Evolutionary conservation across 2,888 invertebrate genomes (phyloP).

Genomic region (Esperia sulphurella): DNA sequence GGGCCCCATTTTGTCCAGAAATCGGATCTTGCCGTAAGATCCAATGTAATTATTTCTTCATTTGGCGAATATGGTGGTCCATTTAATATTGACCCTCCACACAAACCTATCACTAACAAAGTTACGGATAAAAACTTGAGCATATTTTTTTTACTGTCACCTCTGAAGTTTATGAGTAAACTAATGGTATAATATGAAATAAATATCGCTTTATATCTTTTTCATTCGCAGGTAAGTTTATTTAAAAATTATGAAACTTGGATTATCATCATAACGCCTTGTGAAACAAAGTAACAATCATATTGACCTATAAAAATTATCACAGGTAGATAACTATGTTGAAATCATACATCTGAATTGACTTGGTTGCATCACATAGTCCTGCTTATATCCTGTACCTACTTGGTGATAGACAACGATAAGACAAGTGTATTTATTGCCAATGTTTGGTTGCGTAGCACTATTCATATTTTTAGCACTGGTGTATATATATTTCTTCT

Average conservation of each 20-base stretch:
- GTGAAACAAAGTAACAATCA: background rate
- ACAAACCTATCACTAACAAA: conserved; percentile 8
- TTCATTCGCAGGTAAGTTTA: background rate
- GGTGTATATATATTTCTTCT: too few species aligned
- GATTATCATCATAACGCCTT: background rate
- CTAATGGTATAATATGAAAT: background rate
- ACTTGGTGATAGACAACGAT: too few species aligned
- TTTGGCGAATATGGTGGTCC: background rate
- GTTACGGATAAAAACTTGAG: conserved; percentile 10
- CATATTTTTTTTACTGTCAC: conserved; percentile 10
- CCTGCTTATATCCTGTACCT: too few species aligned
- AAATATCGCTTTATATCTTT: background rate
- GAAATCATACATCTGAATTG: background rate
- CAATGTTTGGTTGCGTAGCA: too few species aligned
- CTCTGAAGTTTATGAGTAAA: background rate
- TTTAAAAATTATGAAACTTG: background rate
- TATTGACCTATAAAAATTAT: background rate
- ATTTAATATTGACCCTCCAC: conserved; percentile 9
- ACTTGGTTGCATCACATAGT: background rate
- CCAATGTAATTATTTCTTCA: background rate
- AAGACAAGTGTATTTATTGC: too few species aligned
- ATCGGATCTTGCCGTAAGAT: background rate
- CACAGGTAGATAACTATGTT: background rate
- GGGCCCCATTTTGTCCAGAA: conserved; percentile 21
- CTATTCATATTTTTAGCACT: too few species aligned